Evolutionary conservation across 2,888 invertebrate genomes (phyloP), one percentile per base, ranked within the genome.

Genomic region (Tortricodes alternella): DNA sequence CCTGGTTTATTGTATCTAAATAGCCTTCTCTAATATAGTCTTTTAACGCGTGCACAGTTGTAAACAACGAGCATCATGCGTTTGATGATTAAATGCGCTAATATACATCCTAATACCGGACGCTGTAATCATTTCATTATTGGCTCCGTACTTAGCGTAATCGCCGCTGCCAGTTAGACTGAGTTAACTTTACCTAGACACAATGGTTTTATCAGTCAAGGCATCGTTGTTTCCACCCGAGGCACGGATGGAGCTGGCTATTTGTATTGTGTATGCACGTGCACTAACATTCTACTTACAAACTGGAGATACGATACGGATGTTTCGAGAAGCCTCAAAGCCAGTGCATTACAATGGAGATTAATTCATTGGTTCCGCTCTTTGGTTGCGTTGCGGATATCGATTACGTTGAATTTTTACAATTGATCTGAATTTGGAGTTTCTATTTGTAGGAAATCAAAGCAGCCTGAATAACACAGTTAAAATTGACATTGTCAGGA

Each of bases 51-150:
- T 5, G 18, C 43, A 29, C 11, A 29, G 6, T 16, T 27, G 43
- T 44, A 44, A 29, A 44, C 34, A 34, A 13, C 27, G 6, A 15
- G 7, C 53, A 32, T 43, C 37, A 39, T 58, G 29, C 48, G 59
- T 75, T 67, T 75, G 75, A 82, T 85, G 80, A 73, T 71, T 78
- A 82, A 84, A 85, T 81, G 76, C 76, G 77, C 68, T 76, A 76
- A 74, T 71, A 67, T 64, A 53, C n/a, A n/a, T n/a, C 55, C 62
- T 73, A 74, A 72, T 68, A 72, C 85, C 85, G 89, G 89, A 89
- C 78, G 80, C 61, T 61, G 81, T 85, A 87, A 88, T 87, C 81
- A 83, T 87, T 77, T 69, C 73, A 86, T 87, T 83, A 88, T 87
- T 85, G 77, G 74, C 67, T 67, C 67, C 71, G 78, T 84, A 77